phyloP scores from a whole-genome alignment of 2,797 vertebrate genomes.

The Lepus oiostolus region DNA sequence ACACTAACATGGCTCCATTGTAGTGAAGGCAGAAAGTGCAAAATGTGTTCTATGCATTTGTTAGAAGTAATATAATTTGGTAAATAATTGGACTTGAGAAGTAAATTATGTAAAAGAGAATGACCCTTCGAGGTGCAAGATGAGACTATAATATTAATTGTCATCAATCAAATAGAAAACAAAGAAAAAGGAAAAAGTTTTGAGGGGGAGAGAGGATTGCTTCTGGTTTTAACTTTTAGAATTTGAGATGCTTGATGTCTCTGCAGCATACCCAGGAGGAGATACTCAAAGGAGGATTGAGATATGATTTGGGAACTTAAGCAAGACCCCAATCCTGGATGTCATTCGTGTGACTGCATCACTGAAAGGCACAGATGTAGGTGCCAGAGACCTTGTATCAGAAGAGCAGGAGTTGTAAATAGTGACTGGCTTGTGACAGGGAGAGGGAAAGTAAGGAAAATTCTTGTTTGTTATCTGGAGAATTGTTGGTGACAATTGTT shows the following conservation, averaged over 20 bases:
- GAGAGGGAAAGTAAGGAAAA: background rate
- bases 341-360: background rate
- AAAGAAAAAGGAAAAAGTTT: background rate
- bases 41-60: background rate
- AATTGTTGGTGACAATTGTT: background rate
- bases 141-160: background rate
- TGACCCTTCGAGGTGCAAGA: background rate
- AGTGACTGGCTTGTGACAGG: background rate
- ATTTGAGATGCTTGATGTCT: background rate
- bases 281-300: background rate
- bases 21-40: background rate
- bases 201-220: background rate
- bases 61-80: background rate
- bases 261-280: background rate
- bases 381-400: background rate
- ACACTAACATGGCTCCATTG: background rate
- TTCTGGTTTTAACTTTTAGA: background rate
- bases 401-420: background rate
- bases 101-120: background rate
- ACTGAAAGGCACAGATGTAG: background rate
- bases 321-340: background rate
- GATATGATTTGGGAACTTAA: background rate
- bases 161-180: background rate
- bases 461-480: background rate
- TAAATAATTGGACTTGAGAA: background rate